These are phyloP conservation scores for Coelopa pilipes DNA, from an alignment of 2,888 invertebrate genomes.

Conservation along the genomic window DNA sequence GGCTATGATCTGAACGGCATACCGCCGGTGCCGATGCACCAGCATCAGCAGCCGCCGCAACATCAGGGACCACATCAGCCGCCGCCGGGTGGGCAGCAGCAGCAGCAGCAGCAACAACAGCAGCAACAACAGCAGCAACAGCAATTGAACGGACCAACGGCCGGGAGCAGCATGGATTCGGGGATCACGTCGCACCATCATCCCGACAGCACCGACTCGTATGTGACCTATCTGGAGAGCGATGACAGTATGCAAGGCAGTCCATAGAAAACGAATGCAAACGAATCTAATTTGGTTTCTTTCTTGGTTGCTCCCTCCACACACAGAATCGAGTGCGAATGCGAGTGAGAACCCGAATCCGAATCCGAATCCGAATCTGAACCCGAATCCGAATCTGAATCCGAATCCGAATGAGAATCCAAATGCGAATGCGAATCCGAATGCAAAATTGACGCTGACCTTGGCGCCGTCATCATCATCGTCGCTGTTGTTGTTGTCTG, in stretches of 20 bases:
- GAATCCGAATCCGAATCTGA: no score
- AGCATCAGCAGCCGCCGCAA: conserved; percentile 65
- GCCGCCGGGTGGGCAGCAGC: conserved; percentile 65
- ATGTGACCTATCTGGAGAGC: conserved; percentile 92
- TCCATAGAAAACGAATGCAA: conserved; percentile 71
- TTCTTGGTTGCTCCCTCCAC: conserved; percentile 57
- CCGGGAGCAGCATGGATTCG: conserved; percentile 67
- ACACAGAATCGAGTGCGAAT: conserved; percentile 63
- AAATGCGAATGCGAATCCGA: no score
- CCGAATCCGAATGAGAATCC: conserved; percentile 54
- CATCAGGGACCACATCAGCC: conserved; percentile 69
- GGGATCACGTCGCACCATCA: conserved; percentile 72
- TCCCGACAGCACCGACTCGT: conserved; percentile 85
- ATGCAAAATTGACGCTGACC: conserved; percentile 41
- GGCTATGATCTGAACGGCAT: conserved; percentile 81
- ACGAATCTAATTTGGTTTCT: conserved; percentile 67
- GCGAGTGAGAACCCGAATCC: no score
- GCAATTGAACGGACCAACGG: conserved; percentile 70
- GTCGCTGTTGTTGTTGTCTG: conserved; percentile 57
- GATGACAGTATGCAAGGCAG: conserved; percentile 83
- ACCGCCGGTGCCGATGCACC: conserved; percentile 66
- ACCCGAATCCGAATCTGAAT: no score
- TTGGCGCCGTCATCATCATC: conserved; percentile 60
- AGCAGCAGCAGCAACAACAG: conserved; percentile 62
- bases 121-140: conserved; percentile 70